Percentiles rank a stretch among this genome's conserved stretches.
Conservation (phyloP, 2,888 invertebrate genomes). For the Linnaemya tessellans region DNA sequence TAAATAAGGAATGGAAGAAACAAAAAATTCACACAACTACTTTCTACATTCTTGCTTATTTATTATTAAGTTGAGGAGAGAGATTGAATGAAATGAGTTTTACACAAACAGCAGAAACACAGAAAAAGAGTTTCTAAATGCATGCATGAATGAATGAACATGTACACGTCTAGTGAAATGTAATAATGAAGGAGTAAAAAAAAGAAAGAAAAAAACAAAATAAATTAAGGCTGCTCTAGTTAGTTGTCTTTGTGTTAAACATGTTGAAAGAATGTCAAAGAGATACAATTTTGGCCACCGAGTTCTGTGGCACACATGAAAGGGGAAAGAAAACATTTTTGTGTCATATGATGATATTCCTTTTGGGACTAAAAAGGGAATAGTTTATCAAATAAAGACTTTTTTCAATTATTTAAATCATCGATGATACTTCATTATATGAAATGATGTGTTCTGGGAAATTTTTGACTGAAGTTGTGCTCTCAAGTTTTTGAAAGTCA, state of each 20-base stretch:
- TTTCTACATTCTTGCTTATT: slow-evolving; percentile 27
- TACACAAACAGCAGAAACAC: neutral
- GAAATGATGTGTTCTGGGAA: too few relatives aligned
- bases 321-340: too few relatives aligned
- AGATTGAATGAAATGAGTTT: slow-evolving; percentile 43
- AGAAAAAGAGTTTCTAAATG: neutral
- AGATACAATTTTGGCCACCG: slow-evolving; percentile 12
- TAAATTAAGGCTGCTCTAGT: neutral
- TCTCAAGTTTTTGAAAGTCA: too few relatives aligned
- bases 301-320: too few relatives aligned
- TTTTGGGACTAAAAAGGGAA: too few relatives aligned
- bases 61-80: slow-evolving; percentile 49
- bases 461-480: too few relatives aligned
- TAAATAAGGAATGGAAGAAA: neutral
- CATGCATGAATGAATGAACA: neutral
- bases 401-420: too few relatives aligned
- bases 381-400: too few relatives aligned
- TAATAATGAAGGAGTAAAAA: slow-evolving; percentile 43
- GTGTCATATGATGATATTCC: too few relatives aligned
- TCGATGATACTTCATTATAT: too few relatives aligned
- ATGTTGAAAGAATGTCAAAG: slow-evolving; percentile 11
- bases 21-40: slow-evolving; percentile 15
- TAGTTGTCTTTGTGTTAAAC: neutral
- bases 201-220: too few relatives aligned
- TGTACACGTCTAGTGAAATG: slow-evolving; percentile 33